Conservation (phyloP, 2,797 vertebrate species). For the Okamejei kenojei region DNA sequence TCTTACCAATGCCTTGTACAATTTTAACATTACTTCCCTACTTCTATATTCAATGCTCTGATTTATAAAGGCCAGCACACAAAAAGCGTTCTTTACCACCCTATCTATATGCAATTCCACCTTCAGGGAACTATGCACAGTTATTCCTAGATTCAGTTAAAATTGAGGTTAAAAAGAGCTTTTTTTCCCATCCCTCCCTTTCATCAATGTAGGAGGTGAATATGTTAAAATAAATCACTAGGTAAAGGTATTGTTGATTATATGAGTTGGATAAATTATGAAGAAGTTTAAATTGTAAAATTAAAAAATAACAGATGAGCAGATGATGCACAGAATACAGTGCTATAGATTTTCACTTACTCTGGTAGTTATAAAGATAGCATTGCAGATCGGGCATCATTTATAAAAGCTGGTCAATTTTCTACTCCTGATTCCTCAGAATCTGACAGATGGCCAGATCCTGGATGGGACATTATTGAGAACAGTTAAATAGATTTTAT, state of each 20-base stretch:
- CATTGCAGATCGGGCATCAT: neutral
- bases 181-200: neutral
- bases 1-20: too few species aligned
- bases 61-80: too few species aligned
- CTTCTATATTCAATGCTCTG: too few species aligned
- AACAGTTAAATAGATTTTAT: neutral
- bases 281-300: neutral
- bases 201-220: neutral
- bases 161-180: neutral
- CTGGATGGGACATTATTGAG: neutral
- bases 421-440: neutral
- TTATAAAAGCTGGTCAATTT: neutral
- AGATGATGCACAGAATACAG: neutral
- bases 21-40: too few species aligned
- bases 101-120: too few species aligned
- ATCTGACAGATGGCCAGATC: neutral
- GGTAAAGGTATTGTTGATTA: neutral
- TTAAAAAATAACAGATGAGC: neutral
- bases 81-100: too few species aligned
- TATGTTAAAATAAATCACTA: neutral
- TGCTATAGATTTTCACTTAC: neutral
- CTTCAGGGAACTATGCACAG: too few species aligned
- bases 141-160: neutral
- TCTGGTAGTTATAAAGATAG: neutral
- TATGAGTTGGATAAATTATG: neutral